phyloP scores from a whole-genome alignment of 2,888 invertebrate species.

The Lochmaea capreae region DNA sequence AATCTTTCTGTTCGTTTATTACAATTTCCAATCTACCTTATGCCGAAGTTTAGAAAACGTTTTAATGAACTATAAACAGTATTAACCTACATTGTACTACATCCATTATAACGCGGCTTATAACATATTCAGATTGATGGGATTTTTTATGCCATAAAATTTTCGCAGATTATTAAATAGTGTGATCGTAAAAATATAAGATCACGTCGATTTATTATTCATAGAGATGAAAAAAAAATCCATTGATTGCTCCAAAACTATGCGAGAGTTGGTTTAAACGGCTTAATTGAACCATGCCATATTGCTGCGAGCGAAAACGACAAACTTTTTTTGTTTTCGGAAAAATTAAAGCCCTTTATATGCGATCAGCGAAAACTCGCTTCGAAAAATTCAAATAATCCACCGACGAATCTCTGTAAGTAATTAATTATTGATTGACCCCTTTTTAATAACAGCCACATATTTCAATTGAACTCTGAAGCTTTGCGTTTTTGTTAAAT shows the following conservation, averaged over 20 bases:
- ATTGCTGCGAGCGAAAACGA: slow-evolving; percentile 19
- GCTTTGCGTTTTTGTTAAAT: slow-evolving; percentile 9
- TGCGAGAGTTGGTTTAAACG: slow-evolving; percentile 18
- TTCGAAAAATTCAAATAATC: slow-evolving; percentile 35
- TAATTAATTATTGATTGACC: slow-evolving; percentile 43
- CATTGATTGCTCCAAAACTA: slow-evolving; percentile 21
- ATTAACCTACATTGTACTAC: no score
- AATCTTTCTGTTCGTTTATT: no score
- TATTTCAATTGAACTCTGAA: slow-evolving; percentile 31
- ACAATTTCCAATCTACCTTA: no score
- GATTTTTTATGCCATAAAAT: background rate
- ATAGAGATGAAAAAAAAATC: slow-evolving; percentile 22
- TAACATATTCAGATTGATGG: no score
- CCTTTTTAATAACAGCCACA: slow-evolving; percentile 35
- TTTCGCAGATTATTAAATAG: background rate
- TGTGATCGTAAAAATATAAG: background rate
- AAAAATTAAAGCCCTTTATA: slow-evolving; percentile 34
- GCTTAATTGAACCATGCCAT: slow-evolving; percentile 30
- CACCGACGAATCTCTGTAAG: slow-evolving; percentile 32
- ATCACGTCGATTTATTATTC: slow-evolving; percentile 7
- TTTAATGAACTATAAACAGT: no score
- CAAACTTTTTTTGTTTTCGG: slow-evolving; percentile 31
- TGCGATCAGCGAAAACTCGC: slow-evolving; percentile 32
- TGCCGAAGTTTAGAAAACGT: no score
- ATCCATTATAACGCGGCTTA: no score